A percentile compares a stretch with the other conserved stretches of the same genome.
Conservation (phyloP, 2,797 vertebrate species). For the Fratercula arctica region DNA sequence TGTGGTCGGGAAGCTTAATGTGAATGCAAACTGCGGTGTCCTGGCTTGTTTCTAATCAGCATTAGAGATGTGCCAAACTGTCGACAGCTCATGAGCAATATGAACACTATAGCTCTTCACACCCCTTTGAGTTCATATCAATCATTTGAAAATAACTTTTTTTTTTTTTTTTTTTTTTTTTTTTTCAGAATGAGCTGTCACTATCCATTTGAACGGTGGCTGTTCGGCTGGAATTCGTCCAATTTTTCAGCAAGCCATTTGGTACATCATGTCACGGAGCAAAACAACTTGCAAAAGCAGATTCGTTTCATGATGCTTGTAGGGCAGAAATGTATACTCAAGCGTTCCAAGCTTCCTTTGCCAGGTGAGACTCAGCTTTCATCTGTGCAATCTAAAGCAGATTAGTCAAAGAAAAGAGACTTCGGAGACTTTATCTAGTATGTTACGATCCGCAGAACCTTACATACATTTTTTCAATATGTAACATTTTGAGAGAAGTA, state of each 20-base stretch:
- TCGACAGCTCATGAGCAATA: conserved; percentile 63
- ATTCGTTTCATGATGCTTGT: conserved; percentile 35
- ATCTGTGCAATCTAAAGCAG: not conserved
- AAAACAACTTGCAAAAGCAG: conserved; percentile 66
- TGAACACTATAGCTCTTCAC: conserved; percentile 71
- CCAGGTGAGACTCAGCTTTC: not conserved
- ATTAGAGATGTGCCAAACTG: conserved; percentile 75
- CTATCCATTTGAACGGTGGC: conserved; percentile 76
- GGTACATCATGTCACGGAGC: conserved; percentile 65
- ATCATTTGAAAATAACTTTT: conserved; percentile 77
- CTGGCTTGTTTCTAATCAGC: conserved; percentile 75
- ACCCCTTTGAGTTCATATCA: conserved; percentile 79
- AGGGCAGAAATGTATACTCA: conserved; percentile 6
- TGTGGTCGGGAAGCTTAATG: conserved; percentile 50
- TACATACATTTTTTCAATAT: not conserved
- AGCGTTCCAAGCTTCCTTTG: not conserved
- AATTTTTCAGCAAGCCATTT: conserved; percentile 73
- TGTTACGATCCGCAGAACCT: not conserved
- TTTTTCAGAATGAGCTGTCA: conserved; percentile 77
- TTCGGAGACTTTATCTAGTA: not conserved
- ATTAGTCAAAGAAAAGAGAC: not conserved
- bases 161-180: conserved; percentile 66
- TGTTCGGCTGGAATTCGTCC: conserved; percentile 74
- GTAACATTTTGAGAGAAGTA: not conserved
- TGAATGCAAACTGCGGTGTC: conserved; percentile 54